Evolutionary conservation across 2,888 invertebrate genomes (phyloP).

Genomic region (Nephrotoma appendiculata): DNA sequence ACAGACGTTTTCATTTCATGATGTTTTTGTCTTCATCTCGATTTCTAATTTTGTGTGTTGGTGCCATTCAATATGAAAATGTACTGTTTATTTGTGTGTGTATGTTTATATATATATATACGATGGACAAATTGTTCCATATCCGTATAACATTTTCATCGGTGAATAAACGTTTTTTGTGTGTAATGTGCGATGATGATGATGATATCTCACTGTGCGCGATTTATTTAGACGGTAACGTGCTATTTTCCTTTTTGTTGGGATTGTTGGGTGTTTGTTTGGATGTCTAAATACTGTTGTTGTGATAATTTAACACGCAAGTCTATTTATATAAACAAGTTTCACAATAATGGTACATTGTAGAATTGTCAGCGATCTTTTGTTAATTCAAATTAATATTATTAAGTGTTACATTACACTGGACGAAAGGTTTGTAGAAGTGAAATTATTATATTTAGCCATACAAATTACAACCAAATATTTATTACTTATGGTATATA

Average conservation of each 20-base stretch:
- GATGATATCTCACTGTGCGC: not conserved
- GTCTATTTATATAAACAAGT: not conserved
- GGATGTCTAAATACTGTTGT: not conserved
- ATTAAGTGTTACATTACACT: too few relatives aligned
- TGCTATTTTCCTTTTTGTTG: not conserved
- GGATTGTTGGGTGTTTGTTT: not conserved
- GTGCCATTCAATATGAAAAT: not conserved
- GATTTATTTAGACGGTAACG: not conserved
- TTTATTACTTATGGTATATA: too few relatives aligned
- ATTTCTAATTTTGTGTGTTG: not conserved
- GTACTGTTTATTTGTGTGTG: not conserved
- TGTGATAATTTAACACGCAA: not conserved
- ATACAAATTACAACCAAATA: too few relatives aligned
- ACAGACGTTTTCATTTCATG: not conserved
- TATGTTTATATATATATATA: not conserved
- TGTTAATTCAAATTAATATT: too few relatives aligned
- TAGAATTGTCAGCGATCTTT: too few relatives aligned
- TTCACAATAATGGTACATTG: not conserved
- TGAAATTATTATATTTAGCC: too few relatives aligned
- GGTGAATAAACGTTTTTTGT: not conserved
- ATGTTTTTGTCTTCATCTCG: not conserved
- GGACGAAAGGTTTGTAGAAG: too few relatives aligned
- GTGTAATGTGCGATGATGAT: too few relatives aligned
- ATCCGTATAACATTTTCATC: not conserved
- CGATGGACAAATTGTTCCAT: not conserved